Evolutionary conservation across 2,113 vertebrate genomes (phyloP), one percentile per base, ranked within the genome.

Genomic region (Irena cyanogastra): DNA sequence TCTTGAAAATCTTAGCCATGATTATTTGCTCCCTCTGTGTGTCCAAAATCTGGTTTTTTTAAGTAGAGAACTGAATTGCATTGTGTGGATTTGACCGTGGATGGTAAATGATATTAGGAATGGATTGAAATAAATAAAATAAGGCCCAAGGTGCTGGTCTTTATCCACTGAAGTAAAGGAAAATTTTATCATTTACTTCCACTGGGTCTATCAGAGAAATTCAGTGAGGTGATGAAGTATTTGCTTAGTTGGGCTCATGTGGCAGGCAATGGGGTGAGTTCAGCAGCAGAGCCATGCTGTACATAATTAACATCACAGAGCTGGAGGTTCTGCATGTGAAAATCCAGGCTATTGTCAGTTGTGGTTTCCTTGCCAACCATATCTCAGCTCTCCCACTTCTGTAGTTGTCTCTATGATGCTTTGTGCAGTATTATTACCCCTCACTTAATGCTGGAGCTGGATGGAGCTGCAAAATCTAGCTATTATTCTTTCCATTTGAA

Each of bases 331-430:
- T 96, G 94, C 86, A 93, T 96, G 94, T 90, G 89, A 96, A 96
- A 96, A 95, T 92, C 83, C 86, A 84, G 72, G 64, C 94, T 94
- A 93, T 95, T 94, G 94, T 96, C 95, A 93, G 60, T 90, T 92
- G 93, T 94, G 88, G 95, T 97, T 97, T 97, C 95, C 95, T 96
- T 97, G 96, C 95, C 96, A 97, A 96, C 93, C 94, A 83, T 96
- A 96, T 96, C 95, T 97, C 92, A 64, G 94, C 94, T 86, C 86
- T 92, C 16, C 2, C 90, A 72, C 88, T 95, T 96, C 86, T 95
- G 72, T 92, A 82, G 88, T 92, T 94, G 93, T 89, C 86, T 96
- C 86, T 96, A 4, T 84, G 90, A 94, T 72, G 93, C 90, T 95
- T 97, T 94, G 77, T 96, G 92, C 65, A 35, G 64, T 81, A 83